These are phyloP conservation scores for Corydoras sp. DNA, from an alignment of 2,113 vertebrate species.

Conservation along the genomic window DNA sequence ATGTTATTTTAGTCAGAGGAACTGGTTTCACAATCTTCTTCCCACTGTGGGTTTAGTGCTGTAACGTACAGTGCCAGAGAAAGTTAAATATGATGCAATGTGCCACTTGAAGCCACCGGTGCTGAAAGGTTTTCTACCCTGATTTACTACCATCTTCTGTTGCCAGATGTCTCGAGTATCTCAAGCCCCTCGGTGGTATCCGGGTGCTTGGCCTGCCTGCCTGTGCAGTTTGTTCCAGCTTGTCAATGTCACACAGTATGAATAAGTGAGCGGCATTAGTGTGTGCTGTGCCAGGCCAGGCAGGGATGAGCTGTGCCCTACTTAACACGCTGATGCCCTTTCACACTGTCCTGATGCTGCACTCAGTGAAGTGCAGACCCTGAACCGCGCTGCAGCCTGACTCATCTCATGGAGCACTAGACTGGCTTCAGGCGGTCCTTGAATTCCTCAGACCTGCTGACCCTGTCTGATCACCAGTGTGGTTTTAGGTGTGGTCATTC, in stretches of 20 bases:
- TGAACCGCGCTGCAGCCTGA: not conserved
- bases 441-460: too few relatives aligned
- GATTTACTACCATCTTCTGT: slow-evolving; percentile 38
- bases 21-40: too few relatives aligned
- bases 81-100: not conserved
- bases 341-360: slow-evolving; percentile 4
- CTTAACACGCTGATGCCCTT: slow-evolving; percentile 3
- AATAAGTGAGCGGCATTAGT: not conserved
- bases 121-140: slow-evolving; percentile 35
- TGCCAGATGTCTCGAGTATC: slow-evolving; percentile 10
- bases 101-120: slow-evolving; percentile 7
- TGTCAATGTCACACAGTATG: not conserved
- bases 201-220: not conserved
- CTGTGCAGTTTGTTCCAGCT: not conserved
- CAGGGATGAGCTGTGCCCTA: not conserved
- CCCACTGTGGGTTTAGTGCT: not conserved
- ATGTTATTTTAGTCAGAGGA: too few relatives aligned
- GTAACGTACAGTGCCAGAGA: not conserved
- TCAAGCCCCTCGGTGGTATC: not conserved
- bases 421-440: not conserved
- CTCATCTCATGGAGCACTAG: not conserved
- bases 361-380: not conserved
- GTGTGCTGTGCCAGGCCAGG: not conserved
- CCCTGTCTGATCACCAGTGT: not conserved
- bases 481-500: too few relatives aligned